phyloP scores from a whole-genome alignment of 92 coral and sea anemone species.

The Epizoanthus illoricatus region DNA sequence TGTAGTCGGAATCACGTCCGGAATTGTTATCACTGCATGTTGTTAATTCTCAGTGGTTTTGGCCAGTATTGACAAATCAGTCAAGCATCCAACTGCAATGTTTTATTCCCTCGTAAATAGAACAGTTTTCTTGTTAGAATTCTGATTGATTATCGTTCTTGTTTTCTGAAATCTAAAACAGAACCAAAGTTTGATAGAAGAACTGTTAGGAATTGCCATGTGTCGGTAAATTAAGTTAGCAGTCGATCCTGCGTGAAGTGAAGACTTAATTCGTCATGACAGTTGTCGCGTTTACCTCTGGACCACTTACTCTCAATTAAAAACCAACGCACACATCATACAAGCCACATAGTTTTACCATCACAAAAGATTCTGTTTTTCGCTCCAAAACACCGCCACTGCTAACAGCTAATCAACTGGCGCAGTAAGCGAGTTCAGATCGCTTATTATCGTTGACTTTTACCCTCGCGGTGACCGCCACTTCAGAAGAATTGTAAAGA shows the following conservation, averaged over 20 bases:
- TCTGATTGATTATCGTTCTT: neutral
- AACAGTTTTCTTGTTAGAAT: neutral
- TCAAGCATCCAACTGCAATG: conserved; percentile 5
- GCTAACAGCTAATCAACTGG: conserved; percentile 27
- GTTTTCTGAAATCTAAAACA: neutral
- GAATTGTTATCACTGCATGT: neutral
- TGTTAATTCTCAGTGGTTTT: neutral
- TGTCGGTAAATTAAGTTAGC: neutral
- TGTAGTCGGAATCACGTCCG: conserved; percentile 15
- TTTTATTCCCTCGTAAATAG: neutral
- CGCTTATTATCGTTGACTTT: neutral
- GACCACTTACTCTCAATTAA: neutral
- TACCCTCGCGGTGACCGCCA: neutral
- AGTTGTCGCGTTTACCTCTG: neutral
- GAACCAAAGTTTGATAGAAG: neutral
- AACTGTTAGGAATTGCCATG: neutral
- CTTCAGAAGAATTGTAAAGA: conserved; percentile 22
- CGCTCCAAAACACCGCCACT: neutral
- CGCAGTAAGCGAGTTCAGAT: neutral
- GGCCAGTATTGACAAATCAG: conserved; percentile 21
- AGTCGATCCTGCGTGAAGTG: neutral
- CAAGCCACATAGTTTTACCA: neutral
- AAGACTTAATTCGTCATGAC: conserved; percentile 1
- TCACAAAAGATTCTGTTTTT: neutral
- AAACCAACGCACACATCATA: neutral